Percentiles rank a stretch among this genome's conserved stretches.
phyloP scores from a whole-genome alignment of 2,113 vertebrate species.

The Camelus bactrianus region DNA sequence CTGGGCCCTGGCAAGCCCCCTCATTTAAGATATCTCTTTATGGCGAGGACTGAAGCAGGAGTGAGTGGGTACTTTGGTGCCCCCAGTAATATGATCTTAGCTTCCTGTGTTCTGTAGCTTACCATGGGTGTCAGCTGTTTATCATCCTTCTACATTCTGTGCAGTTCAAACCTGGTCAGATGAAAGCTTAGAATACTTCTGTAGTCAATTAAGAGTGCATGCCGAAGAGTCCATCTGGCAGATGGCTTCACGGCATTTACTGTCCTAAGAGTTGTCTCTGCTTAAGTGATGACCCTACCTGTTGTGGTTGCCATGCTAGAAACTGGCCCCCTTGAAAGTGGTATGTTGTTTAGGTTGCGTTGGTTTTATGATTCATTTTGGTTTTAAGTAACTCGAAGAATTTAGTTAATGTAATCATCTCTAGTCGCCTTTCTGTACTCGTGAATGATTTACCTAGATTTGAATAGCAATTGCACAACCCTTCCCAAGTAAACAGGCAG shows the following conservation, averaged over 20 bases:
- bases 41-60: background rate
- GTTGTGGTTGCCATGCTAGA: background rate
- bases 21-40: constrained; percentile 20
- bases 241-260: background rate
- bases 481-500: background rate
- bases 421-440: background rate
- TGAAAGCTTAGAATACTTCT: constrained; percentile 1
- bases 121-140: background rate
- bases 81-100: background rate
- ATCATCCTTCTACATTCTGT: background rate
- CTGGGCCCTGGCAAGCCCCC: background rate
- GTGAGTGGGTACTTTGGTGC: background rate
- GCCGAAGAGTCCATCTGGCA: background rate
- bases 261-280: background rate
- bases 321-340: background rate
- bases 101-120: background rate
- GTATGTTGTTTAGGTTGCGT: background rate
- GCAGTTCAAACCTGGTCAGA: background rate
- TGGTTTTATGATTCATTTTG: background rate
- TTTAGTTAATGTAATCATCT: background rate
- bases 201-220: background rate
- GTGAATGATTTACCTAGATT: background rate
- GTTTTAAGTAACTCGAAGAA: constrained; percentile 1
- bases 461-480: background rate
- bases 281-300: background rate